These are phyloP conservation scores for Pseudochirops cupreus DNA, from an alignment of 2,797 vertebrate genomes.

Conservation along the genomic window DNA sequence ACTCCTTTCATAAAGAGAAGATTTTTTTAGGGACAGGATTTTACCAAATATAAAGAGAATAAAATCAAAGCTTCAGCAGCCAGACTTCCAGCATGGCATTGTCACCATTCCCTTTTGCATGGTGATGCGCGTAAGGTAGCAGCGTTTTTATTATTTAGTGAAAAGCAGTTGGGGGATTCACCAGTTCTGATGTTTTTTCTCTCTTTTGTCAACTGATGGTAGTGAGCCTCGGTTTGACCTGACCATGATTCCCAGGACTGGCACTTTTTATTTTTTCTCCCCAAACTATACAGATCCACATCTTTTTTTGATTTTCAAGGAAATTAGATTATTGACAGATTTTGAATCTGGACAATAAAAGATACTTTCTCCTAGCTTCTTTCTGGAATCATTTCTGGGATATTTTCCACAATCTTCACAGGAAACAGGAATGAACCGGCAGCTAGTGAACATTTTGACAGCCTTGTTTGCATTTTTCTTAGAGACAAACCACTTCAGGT, in stretches of 20 bases:
- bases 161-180: conserved; percentile 74
- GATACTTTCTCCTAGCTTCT: conserved; percentile 83
- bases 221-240: conserved; percentile 87
- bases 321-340: conserved; percentile 85
- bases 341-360: conserved; percentile 86
- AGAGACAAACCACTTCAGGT: conserved; percentile 96
- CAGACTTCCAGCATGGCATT: conserved; percentile 77
- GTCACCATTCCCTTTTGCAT: conserved; percentile 74
- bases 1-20: conserved; percentile 73
- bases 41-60: conserved; percentile 78
- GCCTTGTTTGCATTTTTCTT: conserved; percentile 95
- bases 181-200: conserved; percentile 83
- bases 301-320: conserved; percentile 85
- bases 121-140: conserved; percentile 80
- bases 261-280: conserved; percentile 84
- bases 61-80: conserved; percentile 76
- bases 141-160: conserved; percentile 67
- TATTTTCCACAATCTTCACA: conserved; percentile 88
- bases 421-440: conserved; percentile 97
- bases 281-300: conserved; percentile 84
- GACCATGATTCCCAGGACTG: conserved; percentile 89
- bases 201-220: conserved; percentile 83
- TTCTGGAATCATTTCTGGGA: conserved; percentile 88
- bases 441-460: conserved; percentile 94
- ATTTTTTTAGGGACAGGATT: conserved; percentile 71